phyloP scores from a whole-genome alignment of 2,888 invertebrate species.

The Helleia helle region DNA sequence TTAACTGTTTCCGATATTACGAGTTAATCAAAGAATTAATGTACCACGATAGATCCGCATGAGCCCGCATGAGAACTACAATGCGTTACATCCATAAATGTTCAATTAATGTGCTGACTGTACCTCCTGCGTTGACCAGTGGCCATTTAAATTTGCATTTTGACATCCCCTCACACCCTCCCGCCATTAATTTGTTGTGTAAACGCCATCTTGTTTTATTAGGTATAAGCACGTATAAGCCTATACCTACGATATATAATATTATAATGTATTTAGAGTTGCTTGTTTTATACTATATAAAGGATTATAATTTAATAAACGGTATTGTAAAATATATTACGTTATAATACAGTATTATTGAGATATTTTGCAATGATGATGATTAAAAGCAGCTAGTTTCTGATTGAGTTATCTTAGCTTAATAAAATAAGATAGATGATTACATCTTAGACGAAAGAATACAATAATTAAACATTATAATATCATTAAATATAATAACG shows the following conservation, averaged over 20 bases:
- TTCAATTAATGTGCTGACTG: conserved; percentile 68
- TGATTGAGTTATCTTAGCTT: too few species aligned
- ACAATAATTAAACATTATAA: too few species aligned
- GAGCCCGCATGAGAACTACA: conserved; percentile 57
- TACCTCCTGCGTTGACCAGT: conserved; percentile 44
- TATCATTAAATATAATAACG: too few species aligned
- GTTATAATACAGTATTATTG: neutral
- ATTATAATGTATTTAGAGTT: too few species aligned
- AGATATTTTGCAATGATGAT: too few species aligned
- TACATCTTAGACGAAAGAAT: too few species aligned
- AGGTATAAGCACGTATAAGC: neutral
- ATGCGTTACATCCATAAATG: conserved; percentile 50
- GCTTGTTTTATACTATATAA: too few species aligned
- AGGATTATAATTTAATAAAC: too few species aligned
- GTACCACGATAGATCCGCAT: conserved; percentile 24
- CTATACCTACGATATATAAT: too few species aligned
- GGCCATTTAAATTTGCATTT: conserved; percentile 68
- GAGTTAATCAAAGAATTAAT: conserved; percentile 20
- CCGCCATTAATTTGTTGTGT: conserved; percentile 28
- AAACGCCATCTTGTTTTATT: conserved; percentile 43
- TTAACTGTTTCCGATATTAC: conserved; percentile 3
- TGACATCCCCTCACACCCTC: conserved; percentile 45
- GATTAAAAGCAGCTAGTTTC: too few species aligned
- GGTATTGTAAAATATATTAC: neutral
- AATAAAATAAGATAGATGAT: too few species aligned